Evolutionary conservation across 2,113 vertebrate genomes (phyloP).

Genomic region (Tretioscincus oriximinensis): DNA sequence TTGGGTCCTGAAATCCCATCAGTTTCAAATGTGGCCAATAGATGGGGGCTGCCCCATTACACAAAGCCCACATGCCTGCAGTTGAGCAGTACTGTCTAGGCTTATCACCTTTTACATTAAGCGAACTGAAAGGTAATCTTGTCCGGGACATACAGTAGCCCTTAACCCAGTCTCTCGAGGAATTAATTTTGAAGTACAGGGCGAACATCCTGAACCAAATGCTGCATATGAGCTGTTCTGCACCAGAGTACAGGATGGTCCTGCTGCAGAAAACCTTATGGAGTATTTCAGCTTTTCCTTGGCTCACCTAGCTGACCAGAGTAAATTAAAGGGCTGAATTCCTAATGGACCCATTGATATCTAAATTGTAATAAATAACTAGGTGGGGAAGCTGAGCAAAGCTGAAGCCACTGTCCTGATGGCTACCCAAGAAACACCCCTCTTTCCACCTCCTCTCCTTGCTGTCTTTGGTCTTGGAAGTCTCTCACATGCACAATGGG

Average conservation of each 20-base stretch:
- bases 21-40: no score
- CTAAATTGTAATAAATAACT: slow-evolving; percentile 3
- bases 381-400: background rate
- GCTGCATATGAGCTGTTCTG: background rate
- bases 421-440: background rate
- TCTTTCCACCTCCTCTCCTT: background rate
- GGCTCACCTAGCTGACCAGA: background rate
- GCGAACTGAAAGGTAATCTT: background rate
- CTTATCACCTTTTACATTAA: background rate
- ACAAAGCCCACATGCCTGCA: background rate
- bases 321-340: background rate
- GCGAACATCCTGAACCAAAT: background rate
- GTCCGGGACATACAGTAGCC: background rate
- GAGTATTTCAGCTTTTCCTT: background rate
- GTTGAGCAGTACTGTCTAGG: background rate
- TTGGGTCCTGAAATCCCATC: no score
- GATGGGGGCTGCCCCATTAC: background rate
- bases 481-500: slow-evolving; percentile 1
- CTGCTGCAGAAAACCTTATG: background rate
- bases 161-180: background rate
- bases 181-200: background rate
- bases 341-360: background rate
- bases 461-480: slow-evolving; percentile 4
- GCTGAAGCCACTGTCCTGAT: background rate
- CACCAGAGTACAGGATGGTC: background rate